A percentile compares a stretch with the other conserved stretches of the same genome.
Conservation (phyloP, 2,888 invertebrate species). For the Hydraecia micacea region DNA sequence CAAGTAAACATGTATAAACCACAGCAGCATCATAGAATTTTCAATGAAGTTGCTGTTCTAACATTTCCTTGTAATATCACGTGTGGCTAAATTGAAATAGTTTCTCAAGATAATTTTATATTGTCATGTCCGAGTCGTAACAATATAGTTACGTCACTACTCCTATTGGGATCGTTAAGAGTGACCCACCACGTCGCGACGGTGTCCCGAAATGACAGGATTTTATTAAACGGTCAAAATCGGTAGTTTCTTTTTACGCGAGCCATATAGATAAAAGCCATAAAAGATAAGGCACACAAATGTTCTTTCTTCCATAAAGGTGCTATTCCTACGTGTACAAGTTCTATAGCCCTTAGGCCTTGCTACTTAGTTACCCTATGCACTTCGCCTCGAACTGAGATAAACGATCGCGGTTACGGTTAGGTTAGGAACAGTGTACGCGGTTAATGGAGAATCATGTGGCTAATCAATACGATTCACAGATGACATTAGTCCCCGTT, state of each 20-base stretch:
- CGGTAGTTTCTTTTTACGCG: constrained; percentile 29
- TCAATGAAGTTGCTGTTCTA: not conserved
- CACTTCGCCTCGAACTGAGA: constrained; percentile 48
- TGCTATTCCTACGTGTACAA: not conserved
- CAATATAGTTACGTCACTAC: not conserved
- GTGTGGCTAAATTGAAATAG: not conserved
- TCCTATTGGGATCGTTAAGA: not conserved
- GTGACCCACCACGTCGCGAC: not conserved
- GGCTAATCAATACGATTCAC: constrained; percentile 32
- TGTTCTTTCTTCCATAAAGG: constrained; percentile 1
- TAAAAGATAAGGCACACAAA: constrained; percentile 23
- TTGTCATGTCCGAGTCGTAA: not conserved
- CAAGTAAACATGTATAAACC: constrained; percentile 48
- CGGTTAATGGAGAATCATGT: constrained; percentile 35
- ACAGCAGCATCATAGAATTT: constrained; percentile 11
- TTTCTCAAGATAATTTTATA: not conserved
- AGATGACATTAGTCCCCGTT: constrained; percentile 15
- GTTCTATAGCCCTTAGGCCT: constrained; percentile 3
- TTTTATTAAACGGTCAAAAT: constrained; percentile 21
- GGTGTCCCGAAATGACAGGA: constrained; percentile 17
- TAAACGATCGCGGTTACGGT: constrained; percentile 54
- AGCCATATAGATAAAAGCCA: constrained; percentile 14
- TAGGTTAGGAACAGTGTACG: constrained; percentile 37
- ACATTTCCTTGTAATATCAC: not conserved
- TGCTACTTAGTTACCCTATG: constrained; percentile 39